Evolutionary conservation across 2,888 invertebrate genomes (phyloP).

Genomic region (Nudaria mundana): DNA sequence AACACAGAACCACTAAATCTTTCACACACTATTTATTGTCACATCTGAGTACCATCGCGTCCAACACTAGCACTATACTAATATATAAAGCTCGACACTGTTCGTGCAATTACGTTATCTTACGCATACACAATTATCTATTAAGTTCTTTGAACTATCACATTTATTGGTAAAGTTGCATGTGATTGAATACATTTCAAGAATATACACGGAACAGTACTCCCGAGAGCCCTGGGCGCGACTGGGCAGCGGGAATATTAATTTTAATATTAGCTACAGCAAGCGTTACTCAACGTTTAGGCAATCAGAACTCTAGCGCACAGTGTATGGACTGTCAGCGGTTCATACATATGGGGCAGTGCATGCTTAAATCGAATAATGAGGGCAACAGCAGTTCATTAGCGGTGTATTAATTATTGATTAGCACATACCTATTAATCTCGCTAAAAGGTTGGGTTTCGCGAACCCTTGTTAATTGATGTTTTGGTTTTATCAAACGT

Average conservation of each 20-base stretch:
- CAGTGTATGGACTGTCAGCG: conserved; percentile 22
- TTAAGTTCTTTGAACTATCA: conserved; percentile 51
- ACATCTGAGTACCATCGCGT: conserved; percentile 38
- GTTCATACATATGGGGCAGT: conserved; percentile 17
- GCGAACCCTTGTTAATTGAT: conserved; percentile 19
- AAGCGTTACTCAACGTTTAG: conserved; percentile 60
- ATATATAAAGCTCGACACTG: conserved; percentile 41
- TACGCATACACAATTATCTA: conserved; percentile 68
- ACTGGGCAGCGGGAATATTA: conserved; percentile 75
- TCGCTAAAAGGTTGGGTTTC: conserved; percentile 40
- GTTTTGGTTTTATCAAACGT: no score
- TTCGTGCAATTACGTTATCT: conserved; percentile 57
- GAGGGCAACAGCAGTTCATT: conserved; percentile 45
- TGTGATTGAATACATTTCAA: conserved; percentile 63
- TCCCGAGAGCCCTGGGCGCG: conserved; percentile 64
- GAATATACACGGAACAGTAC: conserved; percentile 50
- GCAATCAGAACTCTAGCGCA: conserved; percentile 13
- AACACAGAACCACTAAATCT: conserved; percentile 46
- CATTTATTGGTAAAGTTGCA: conserved; percentile 52
- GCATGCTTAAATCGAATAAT: conserved; percentile 30
- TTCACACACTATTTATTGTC: conserved; percentile 41
- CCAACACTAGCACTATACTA: conserved; percentile 36
- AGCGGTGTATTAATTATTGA: conserved; percentile 39
- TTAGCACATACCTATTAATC: conserved; percentile 44
- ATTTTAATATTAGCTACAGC: conserved; percentile 76